Evolutionary conservation across 2,888 invertebrate genomes (phyloP), one percentile per base, ranked within the genome.

Genomic region (Byasa hedistus): DNA sequence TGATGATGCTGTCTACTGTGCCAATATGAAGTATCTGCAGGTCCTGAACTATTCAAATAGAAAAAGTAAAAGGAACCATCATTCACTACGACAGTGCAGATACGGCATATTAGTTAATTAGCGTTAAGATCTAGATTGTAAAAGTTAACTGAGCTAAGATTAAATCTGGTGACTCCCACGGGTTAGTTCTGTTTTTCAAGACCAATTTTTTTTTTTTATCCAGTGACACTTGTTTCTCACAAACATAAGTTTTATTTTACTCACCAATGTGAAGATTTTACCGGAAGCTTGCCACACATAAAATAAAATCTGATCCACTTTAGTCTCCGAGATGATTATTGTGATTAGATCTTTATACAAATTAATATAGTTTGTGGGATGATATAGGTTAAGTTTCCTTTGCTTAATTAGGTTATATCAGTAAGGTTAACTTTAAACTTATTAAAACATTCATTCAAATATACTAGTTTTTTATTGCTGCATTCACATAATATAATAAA

Each of bases 31-130:
- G 70, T 74, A 76, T 75, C 75, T 76, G 72, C 71, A 75, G 70
- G 68, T 64, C n/a, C 51, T 61, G 19, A 57, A 69, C 68, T 59
- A 65, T 68, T 44, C 62, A 21, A 60, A 27, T 10, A 10, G 10
- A 10, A 10, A 7, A 10, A 32, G 1, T 32, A 10, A 10, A 63
- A 48, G 57, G 57, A 44, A 57, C 24, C 24, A 19, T 51, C 44
- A 57, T 22, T 44, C n/a, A 23, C 48, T 64, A 65, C 15, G 8
- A 52, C 17, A 22, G 72, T 79, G 78, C 75, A 78, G 78, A 70
- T 80, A 75, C 70, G 74, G 73, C 79, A 80, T 82, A 76, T 74
- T 75, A 62, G 70, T 69, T 69, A 72, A 71, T 71, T 72, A 70
- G 68, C 70, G 69, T 79, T 79, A 74, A 17, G 39, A 44, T 39